A percentile compares a stretch with the other conserved stretches of the same genome.
These are phyloP conservation scores for Plecturocebus donacophilus DNA, from an alignment of 2,113 vertebrate species.

Conservation along the genomic window DNA sequence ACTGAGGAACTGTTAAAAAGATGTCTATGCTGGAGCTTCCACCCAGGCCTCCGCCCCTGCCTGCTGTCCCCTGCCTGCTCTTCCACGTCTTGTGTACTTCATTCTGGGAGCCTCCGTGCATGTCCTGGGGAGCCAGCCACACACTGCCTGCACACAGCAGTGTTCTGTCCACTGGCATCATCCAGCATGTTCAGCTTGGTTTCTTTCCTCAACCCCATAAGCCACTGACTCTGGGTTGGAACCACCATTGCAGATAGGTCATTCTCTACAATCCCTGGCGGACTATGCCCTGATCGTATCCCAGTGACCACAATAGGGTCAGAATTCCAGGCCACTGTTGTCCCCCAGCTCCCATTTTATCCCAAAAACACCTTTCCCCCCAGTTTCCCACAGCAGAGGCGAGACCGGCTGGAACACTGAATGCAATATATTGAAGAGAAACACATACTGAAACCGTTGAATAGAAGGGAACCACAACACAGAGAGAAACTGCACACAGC, in stretches of 20 bases:
- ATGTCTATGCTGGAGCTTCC: not conserved
- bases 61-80: not conserved
- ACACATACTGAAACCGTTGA: not conserved
- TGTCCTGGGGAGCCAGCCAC: not conserved
- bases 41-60: not conserved
- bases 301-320: not conserved
- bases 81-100: not conserved
- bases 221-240: not conserved
- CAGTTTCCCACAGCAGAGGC: not conserved
- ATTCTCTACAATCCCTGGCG: not conserved
- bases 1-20: not conserved
- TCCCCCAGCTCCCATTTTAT: not conserved
- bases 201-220: not conserved
- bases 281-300: not conserved
- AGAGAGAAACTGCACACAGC: not conserved
- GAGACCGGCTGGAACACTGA: not conserved
- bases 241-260: not conserved
- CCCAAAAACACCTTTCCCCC: not conserved
- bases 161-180: not conserved
- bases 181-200: not conserved
- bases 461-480: not conserved
- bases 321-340: not conserved
- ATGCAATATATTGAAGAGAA: conserved; percentile 36
- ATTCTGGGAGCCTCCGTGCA: fast-evolving
- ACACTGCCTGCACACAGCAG: not conserved